These are phyloP conservation scores for Cyanoliseus patagonus DNA, from an alignment of 2,113 vertebrate genomes.

Conservation along the genomic window DNA sequence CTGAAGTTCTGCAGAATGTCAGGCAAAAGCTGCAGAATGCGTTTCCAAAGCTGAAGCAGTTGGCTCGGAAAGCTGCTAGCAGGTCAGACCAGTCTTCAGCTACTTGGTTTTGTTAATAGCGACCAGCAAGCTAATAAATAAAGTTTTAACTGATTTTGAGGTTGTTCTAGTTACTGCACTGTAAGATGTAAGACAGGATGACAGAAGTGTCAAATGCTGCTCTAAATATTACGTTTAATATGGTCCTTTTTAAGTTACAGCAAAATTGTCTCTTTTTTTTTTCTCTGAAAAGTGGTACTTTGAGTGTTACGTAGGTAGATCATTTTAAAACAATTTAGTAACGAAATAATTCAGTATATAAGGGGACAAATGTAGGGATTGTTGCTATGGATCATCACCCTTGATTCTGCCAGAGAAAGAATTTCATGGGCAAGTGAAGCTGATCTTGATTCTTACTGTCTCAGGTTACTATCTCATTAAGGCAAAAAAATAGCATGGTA, in stretches of 20 bases:
- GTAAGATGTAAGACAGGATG: neutral
- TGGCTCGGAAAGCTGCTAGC: constrained; percentile 76
- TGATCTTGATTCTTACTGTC: neutral
- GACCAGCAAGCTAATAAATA: neutral
- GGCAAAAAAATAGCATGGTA: neutral
- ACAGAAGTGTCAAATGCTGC: neutral
- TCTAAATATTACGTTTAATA: neutral
- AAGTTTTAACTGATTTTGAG: neutral
- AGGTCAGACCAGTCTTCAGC: constrained; percentile 74
- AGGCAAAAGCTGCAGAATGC: constrained; percentile 80
- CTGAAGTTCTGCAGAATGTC: constrained; percentile 76
- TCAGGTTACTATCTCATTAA: neutral
- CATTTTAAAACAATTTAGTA: neutral
- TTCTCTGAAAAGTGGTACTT: neutral
- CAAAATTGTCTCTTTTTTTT: neutral
- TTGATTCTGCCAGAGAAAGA: neutral
- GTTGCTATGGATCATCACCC: neutral
- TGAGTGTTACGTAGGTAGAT: neutral
- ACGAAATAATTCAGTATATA: neutral
- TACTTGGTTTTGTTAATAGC: neutral
- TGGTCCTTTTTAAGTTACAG: neutral
- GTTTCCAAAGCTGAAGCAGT: constrained; percentile 78
- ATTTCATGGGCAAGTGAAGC: neutral
- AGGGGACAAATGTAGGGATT: neutral
- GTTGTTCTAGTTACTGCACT: neutral